Evolutionary conservation across 2,797 vertebrate species (phyloP).

Genomic region (Diplodus sargus): DNA sequence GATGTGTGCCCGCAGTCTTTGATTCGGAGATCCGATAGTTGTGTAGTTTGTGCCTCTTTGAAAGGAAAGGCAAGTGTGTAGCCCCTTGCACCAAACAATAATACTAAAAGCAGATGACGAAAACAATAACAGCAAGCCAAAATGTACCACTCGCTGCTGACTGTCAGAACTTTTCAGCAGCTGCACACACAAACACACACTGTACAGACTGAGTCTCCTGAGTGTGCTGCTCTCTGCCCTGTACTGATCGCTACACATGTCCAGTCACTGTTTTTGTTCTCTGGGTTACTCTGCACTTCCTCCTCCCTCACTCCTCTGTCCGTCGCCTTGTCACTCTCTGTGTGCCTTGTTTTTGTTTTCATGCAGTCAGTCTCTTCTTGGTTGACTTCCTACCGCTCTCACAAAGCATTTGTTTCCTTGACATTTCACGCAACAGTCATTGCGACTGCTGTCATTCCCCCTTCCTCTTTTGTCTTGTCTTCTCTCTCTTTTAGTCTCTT

Average conservation of each 20-base stretch:
- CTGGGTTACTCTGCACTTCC: neutral
- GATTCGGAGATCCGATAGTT: neutral
- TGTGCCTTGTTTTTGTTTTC: neutral
- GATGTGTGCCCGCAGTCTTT: neutral
- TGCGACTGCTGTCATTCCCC: neutral
- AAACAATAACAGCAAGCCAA: neutral
- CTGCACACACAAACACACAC: neutral
- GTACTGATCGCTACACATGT: constrained; percentile 23
- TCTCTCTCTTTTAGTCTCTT: neutral
- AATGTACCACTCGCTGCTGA: neutral
- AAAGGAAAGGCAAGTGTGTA: neutral
- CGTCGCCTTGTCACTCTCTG: neutral
- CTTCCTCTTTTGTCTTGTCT: neutral
- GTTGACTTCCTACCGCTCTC: neutral
- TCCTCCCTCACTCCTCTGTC: neutral
- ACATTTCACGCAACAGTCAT: neutral
- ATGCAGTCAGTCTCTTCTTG: neutral
- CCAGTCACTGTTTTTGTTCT: constrained; percentile 23
- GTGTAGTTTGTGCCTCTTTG: neutral
- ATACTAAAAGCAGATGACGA: too few species aligned
- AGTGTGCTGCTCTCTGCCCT: constrained; percentile 3
- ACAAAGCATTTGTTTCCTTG: constrained; percentile 5
- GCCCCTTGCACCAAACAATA: too few species aligned
- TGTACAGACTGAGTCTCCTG: neutral
- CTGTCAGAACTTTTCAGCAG: neutral